Base-by-base conservation (phyloP, 2,888 invertebrate species). In the Sinohyriopsis cumingii region DNA sequence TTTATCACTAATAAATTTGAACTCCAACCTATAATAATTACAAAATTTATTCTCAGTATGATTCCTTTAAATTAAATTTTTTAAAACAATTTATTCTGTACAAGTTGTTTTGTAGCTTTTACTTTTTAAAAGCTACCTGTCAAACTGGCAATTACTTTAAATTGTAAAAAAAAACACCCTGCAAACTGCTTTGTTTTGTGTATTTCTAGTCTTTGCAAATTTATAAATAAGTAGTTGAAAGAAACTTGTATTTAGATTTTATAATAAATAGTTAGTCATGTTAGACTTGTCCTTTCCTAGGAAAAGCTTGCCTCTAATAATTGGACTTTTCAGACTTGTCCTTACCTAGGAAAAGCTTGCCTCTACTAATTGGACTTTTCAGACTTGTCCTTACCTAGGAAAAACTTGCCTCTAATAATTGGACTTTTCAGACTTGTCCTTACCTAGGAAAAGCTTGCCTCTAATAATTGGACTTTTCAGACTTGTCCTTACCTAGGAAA, bases 381-480 rank as follows among this genome's bases (percentile, higher is more conserved):
- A 28, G 7, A 33, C 12, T 45, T 19, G 22, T n/a, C 67, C 82
- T 76, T 69, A 87, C 87, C 87, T 69, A 86, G 71, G n/a, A 84
- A 68, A 71, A 83, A 73, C 65, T 83, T 81, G 53, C 83, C 85
- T 60, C 80, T 33, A 33, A 7, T 33, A 33, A 33, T 33, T 7
- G 28, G 7, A 33, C 28, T 0, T 33, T 33, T 33, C 28, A 33
- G 6, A 33, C 4, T 45, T 19, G 18, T n/a, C 66, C 82, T 76
- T 69, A 87, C 87, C 86, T 67, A 86, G 69, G 19, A 84, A 70
- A 70, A 83, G 73, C 65, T 83, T 81, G 54, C 82, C 85, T 60
- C 80, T 33, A 33, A 33, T 33, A 33, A 33, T 33, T 33, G 7
- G 28, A 28, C 28, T 28, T 5, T 28, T 28, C 5, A 45, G 45